A percentile compares a stretch with the other conserved stretches of the same genome.
Conservation (phyloP, 2,888 invertebrate species). For the Pyrochroa serraticornis region DNA sequence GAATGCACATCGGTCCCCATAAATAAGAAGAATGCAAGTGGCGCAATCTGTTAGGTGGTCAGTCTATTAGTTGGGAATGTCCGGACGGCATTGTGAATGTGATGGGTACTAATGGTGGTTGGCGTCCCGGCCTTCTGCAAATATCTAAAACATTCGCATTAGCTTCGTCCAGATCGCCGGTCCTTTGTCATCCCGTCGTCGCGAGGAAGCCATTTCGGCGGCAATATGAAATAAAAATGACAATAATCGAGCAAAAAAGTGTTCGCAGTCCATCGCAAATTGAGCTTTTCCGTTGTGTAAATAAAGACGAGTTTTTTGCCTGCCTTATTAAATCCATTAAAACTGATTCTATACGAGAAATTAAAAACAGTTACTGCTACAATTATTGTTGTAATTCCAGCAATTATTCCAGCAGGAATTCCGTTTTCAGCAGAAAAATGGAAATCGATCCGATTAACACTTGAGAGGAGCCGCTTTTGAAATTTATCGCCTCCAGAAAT, state of each 20-base stretch:
- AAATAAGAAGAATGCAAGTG: conserved; percentile 53
- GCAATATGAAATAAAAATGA: not conserved
- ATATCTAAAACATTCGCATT: conserved; percentile 53
- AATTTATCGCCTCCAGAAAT: conserved; percentile 28
- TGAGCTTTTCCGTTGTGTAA: conserved; percentile 19
- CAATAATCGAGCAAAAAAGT: not conserved
- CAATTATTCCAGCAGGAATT: conserved; percentile 7
- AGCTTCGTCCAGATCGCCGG: conserved; percentile 35
- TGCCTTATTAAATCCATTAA: conserved; percentile 21
- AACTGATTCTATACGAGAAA: conserved; percentile 17
- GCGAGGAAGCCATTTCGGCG: not conserved
- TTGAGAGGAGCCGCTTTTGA: not conserved
- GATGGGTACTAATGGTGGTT: conserved; percentile 53
- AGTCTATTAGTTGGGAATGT: conserved; percentile 56
- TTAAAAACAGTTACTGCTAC: conserved; percentile 16
- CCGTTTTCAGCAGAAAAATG: too few relatives aligned
- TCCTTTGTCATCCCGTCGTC: conserved; percentile 23
- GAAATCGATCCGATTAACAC: too few relatives aligned
- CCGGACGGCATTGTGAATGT: conserved; percentile 52
- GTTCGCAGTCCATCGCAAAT: conserved; percentile 4
- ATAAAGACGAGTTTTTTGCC: conserved; percentile 20
- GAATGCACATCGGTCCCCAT: conserved; percentile 50
- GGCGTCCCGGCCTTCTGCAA: conserved; percentile 47
- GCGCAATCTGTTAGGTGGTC: conserved; percentile 56
- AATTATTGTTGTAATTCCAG: not conserved